Base-by-base conservation (phyloP, 2,113 vertebrate genomes). In the Xenopus laevis region DNA sequence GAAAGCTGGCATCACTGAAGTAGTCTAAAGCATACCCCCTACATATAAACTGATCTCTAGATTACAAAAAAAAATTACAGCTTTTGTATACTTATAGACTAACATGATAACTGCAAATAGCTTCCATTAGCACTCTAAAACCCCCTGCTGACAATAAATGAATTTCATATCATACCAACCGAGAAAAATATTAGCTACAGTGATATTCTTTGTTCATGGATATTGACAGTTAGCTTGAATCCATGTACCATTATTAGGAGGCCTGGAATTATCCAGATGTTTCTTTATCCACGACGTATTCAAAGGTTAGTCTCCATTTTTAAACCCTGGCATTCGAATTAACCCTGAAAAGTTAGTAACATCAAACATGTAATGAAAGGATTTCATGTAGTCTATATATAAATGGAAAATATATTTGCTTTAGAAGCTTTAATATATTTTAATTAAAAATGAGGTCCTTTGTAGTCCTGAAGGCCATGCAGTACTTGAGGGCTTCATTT, bases 101-200 rank as follows among this genome's bases (percentile, higher is more conserved):
- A 86, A 90, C 47, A 79, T 89, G 89, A 90, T 88, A 87, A 88
- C 89, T 90, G 89, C 86, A 92, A 92, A 92, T 89, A 90, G 90
- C 90, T 92, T 92, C 89, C 89, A 92, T 92, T 92, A 92, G 86
- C 86, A 89, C 88, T 88, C 87, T 89, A 89, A 88, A 90, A 92
- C 87, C 87, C 90, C 91, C 90, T 89, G 90, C 91, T 91, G 91
- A 87, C 83, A 90, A 86, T 86, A 92, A 91, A 91, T 91, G 90
- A 92, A 89, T 90, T 92, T 92, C 89, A 91, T 92, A 90, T 91
- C 87, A 87, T 91, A 90, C 91, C 91, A 92, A 87, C 91, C 87
- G 90, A 91, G 90, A 92, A 91, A 92, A 91, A 92, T 91, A 92
- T 92, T 92, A 89, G 88, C 87, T 90, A 88, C 86, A 88, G 87